Percentiles rank a stretch among this genome's conserved stretches.
phyloP scores from a whole-genome alignment of 1,140 invertebrate species.

The Steinernema khuongi region DNA sequence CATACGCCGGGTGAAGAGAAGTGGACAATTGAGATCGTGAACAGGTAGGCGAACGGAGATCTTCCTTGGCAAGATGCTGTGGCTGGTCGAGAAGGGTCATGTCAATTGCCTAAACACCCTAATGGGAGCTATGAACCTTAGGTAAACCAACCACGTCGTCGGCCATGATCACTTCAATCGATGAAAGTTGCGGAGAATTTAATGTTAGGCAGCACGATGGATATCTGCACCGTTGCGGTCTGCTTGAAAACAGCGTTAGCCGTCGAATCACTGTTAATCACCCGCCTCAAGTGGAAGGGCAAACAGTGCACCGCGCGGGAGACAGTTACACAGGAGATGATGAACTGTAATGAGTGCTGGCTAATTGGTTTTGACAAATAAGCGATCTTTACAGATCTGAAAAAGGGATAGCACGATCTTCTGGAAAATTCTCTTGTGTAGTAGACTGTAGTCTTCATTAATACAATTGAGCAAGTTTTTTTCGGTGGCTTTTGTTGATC shows the following conservation, averaged over 20 bases:
- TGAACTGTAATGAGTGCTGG: neutral
- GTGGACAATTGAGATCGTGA: neutral
- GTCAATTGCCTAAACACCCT: neutral
- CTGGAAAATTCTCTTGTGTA: too few species aligned
- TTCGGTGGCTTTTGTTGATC: too few species aligned
- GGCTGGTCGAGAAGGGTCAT: neutral
- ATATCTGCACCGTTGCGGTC: constrained; percentile 6
- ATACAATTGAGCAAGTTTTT: too few species aligned
- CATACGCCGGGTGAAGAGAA: constrained; percentile 3
- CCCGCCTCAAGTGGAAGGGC: constrained; percentile 12
- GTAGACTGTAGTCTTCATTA: too few species aligned
- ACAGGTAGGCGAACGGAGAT: neutral
- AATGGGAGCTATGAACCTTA: neutral
- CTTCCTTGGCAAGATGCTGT: neutral
- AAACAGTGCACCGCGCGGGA: constrained; percentile 5
- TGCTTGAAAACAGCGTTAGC: constrained; percentile 7
- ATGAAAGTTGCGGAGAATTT: neutral
- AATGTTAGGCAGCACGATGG: constrained; percentile 3
- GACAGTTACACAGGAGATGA: neutral
- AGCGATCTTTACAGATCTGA: too few species aligned
- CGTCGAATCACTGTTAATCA: constrained; percentile 13
- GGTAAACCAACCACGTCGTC: constrained; percentile 1
- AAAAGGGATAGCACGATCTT: too few species aligned
- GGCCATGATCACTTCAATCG: neutral
- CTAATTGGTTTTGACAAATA: neutral